Evolutionary conservation across 2,113 vertebrate genomes (phyloP), one percentile per base, ranked within the genome.

Genomic region (Microcebus griseorufus): DNA sequence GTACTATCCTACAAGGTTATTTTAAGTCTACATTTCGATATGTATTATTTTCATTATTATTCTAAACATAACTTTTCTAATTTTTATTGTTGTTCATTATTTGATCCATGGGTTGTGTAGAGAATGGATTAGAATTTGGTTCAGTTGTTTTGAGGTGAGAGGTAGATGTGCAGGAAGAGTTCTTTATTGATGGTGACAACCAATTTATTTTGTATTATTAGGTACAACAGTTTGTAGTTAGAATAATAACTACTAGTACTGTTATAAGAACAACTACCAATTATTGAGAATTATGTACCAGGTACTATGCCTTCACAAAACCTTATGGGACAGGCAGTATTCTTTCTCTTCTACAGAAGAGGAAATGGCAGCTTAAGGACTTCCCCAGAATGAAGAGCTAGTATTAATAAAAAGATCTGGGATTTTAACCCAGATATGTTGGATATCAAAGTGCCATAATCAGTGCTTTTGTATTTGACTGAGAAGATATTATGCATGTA

Each of bases 1-100:
- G 13, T 83, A 18, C 8, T 42, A 78, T 90, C 18, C 16, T 32
- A 27, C 62, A 85, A 76, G 37, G 29, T 48, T 60, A 25, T 55
- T 73, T 93, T 58, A 55, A 89, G 45, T 58, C 37, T 51, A 6
- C 83, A 67, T 70, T 87, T 85, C 83, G 3, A 67, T 45, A 37
- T 83, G 14, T 76, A 37, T 83, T 90, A 32, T 94, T 94, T 94
- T 81, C n/a, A 87, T 62, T 58, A 76, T 79, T 78, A 91, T 39
- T 85, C 39, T 79, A 79, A 85, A 69, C 73, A 90, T 34, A 69
- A 48, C 32, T 95, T 89, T 89, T 48, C n/a, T 37, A 20, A 32
- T 85, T 79, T 85, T 58, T 65, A 53, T 29, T 94, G 55, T 84
- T 51, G n/a, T 23, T 78, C 9, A 25, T 39, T 51, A 62, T 91